Evolutionary conservation across 37 sponge, comb jelly and placozoan genomes (phyloP).

Genomic region (Hormiphora californensis): DNA sequence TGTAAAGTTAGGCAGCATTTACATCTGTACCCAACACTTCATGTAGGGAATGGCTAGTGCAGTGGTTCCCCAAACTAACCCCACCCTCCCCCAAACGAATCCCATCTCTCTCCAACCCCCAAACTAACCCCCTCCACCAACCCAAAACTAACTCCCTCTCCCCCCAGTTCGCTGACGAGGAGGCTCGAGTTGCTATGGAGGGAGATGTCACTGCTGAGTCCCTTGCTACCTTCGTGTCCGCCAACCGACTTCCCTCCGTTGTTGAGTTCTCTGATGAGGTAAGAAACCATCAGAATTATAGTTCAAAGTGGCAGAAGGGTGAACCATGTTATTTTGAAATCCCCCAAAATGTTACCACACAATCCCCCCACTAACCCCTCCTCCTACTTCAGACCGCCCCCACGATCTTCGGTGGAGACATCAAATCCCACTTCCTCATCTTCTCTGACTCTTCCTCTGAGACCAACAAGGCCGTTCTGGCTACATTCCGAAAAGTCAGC

Average conservation of each 20-base stretch:
- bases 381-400: slow-evolving; percentile 73
- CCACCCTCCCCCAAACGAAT: too few species aligned
- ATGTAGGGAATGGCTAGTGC: too few species aligned
- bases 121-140: too few species aligned
- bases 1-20: too few species aligned
- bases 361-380: not conserved
- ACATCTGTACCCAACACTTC: too few species aligned
- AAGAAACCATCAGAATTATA: too few species aligned
- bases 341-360: not conserved
- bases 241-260: slow-evolving; percentile 72
- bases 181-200: slow-evolving; percentile 55
- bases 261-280: slow-evolving; percentile 82
- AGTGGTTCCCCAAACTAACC: too few species aligned
- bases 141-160: too few species aligned
- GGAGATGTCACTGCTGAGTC: slow-evolving; percentile 65
- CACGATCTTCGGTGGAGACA: slow-evolving; percentile 82
- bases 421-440: slow-evolving; percentile 73
- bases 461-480: slow-evolving; percentile 41
- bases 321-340: too few species aligned
- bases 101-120: too few species aligned
- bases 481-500: slow-evolving; percentile 58
- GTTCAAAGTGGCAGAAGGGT: too few species aligned
- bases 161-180: slow-evolving; percentile 74
- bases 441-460: slow-evolving; percentile 63
- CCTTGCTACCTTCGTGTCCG: slow-evolving; percentile 64